Percentiles rank a stretch among this genome's conserved stretches.
Evolutionary conservation across 2,888 invertebrate species (phyloP).

Genomic region (Apodemia hepburni): DNA sequence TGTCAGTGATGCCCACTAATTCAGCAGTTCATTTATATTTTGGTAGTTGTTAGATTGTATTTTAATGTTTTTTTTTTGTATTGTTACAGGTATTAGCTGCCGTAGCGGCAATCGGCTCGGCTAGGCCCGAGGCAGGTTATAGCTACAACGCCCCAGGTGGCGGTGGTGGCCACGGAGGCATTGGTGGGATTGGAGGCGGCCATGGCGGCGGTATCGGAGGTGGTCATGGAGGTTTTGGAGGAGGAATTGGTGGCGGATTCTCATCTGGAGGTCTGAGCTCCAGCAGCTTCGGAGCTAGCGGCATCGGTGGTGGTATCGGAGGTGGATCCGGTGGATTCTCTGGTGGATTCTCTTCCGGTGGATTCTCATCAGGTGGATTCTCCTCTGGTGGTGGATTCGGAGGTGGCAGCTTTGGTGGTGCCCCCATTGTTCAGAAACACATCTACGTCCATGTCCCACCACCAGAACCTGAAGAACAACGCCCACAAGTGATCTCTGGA

Average conservation of each 20-base stretch:
- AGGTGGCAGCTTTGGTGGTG: constrained; percentile 63
- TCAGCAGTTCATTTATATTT: neutral
- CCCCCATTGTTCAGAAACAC: constrained; percentile 86
- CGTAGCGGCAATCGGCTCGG: constrained; percentile 79
- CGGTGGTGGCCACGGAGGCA: constrained; percentile 47
- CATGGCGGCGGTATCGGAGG: constrained; percentile 55
- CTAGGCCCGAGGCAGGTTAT: constrained; percentile 82
- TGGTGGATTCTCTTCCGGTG: constrained; percentile 38
- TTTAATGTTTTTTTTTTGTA: constrained; percentile 36
- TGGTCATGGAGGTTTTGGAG: constrained; percentile 41
- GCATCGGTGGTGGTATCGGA: constrained; percentile 46
- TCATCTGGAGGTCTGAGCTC: constrained; percentile 37
- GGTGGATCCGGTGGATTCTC: constrained; percentile 39
- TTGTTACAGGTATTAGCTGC: constrained; percentile 71
- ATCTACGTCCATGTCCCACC: constrained; percentile 92
- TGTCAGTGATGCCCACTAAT: neutral
- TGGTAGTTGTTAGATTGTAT: constrained; percentile 15
- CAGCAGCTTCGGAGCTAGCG: constrained; percentile 37
- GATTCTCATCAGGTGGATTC: constrained; percentile 44
- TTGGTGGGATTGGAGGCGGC: constrained; percentile 50
- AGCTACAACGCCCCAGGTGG: constrained; percentile 77
- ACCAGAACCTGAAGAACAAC: constrained; percentile 87
- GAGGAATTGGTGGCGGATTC: constrained; percentile 40
- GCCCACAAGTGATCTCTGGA: constrained; percentile 82
- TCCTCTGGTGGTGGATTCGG: constrained; percentile 53